phyloP scores from a whole-genome alignment of 1,140 invertebrate genomes.

The Drosophila seguyi region DNA sequence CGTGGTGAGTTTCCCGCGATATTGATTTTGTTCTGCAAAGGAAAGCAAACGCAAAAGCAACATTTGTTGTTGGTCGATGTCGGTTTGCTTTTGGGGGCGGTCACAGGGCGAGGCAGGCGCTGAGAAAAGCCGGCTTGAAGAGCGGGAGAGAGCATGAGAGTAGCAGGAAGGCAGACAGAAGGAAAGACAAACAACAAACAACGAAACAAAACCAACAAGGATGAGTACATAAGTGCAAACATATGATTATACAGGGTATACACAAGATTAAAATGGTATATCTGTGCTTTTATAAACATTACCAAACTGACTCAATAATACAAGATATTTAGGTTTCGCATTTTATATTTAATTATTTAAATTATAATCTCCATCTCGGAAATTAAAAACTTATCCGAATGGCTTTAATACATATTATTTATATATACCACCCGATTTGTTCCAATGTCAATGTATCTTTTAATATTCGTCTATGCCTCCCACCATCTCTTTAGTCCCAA shows the following conservation, averaged over 20 bases:
- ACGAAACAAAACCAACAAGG: slow-evolving; percentile 24
- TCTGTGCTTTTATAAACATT: not conserved
- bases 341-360: slow-evolving; percentile 1
- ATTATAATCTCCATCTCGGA: slow-evolving; percentile 3
- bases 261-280: not conserved
- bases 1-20: slow-evolving; percentile 66
- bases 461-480: not conserved
- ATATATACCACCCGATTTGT: not conserved
- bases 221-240: slow-evolving; percentile 52
- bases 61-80: slow-evolving; percentile 49
- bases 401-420: not conserved
- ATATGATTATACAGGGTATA: slow-evolving; percentile 47
- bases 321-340: not conserved
- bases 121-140: slow-evolving; percentile 68
- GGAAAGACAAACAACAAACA: slow-evolving; percentile 43
- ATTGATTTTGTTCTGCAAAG: slow-evolving; percentile 71
- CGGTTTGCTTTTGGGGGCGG: slow-evolving; percentile 44
- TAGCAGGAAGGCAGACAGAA: slow-evolving; percentile 28
- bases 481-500: slow-evolving; percentile 66
- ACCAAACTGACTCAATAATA: not conserved
- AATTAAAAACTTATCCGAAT: slow-evolving; percentile 7
- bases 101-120: slow-evolving; percentile 39
- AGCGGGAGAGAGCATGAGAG: slow-evolving; percentile 25
- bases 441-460: not conserved
- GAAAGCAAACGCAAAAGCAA: slow-evolving; percentile 48